A percentile compares a stretch with the other conserved stretches of the same genome.
Evolutionary conservation across 2,888 invertebrate genomes (phyloP).

Genomic region (Aphidoletes aphidimyza): DNA sequence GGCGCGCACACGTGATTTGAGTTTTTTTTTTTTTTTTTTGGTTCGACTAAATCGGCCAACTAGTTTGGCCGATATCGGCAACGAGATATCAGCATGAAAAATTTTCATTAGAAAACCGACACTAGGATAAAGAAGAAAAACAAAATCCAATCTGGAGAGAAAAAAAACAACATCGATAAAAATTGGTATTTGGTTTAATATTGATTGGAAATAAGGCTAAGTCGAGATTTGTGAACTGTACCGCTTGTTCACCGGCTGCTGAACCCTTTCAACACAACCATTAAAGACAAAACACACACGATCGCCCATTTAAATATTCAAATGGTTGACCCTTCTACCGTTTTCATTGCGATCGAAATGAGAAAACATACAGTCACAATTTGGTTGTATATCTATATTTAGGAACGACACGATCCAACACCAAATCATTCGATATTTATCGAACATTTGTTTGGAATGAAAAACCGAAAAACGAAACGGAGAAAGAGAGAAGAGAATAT

Average conservation of each 20-base stretch:
- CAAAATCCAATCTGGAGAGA: not conserved
- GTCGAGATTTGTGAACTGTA: conserved; percentile 18
- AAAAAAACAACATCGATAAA: not conserved
- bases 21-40: too few relatives aligned
- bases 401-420: not conserved
- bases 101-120: not conserved
- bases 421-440: not conserved
- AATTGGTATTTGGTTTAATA: too few relatives aligned
- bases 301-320: conserved; percentile 33
- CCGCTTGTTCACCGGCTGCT: not conserved
- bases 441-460: not conserved
- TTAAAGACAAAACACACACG: not conserved
- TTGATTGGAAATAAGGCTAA: conserved; percentile 51
- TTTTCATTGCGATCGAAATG: not conserved
- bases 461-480: not conserved
- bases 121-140: not conserved
- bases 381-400: not conserved
- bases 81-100: too few relatives aligned
- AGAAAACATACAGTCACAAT: too few relatives aligned
- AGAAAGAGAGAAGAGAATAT: not conserved
- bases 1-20: too few relatives aligned
- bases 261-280: conserved; percentile 13
- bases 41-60: too few relatives aligned
- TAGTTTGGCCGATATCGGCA: too few relatives aligned
- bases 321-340: conserved; percentile 17